A percentile compares a stretch with the other conserved stretches of the same genome.
These are phyloP conservation scores for Lichenostomus cassidix DNA, from an alignment of 2,113 vertebrate species.

Conservation along the genomic window DNA sequence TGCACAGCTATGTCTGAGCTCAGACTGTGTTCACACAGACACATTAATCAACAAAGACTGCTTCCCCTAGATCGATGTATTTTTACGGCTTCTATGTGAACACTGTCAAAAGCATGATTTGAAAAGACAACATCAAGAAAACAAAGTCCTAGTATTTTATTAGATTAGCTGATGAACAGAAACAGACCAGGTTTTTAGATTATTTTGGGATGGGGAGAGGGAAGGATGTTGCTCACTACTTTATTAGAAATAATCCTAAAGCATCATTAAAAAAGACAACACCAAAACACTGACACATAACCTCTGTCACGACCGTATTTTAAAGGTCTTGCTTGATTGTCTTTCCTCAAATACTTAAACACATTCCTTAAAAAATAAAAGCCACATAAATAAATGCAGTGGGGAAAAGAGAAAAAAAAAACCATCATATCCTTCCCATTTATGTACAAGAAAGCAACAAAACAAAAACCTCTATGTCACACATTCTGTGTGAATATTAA, in stretches of 20 bases:
- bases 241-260: not conserved
- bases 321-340: not conserved
- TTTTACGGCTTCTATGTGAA: not conserved
- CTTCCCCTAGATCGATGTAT: not conserved
- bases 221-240: not conserved
- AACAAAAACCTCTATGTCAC: not conserved
- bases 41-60: not conserved
- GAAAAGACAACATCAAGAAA: not conserved
- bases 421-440: accelerated
- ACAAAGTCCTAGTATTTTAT: not conserved
- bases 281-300: not conserved
- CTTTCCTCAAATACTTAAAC: not conserved
- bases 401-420: accelerated
- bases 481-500: not conserved
- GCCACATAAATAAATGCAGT: not conserved
- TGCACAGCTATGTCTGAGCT: not conserved
- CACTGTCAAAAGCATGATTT: not conserved
- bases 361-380: not conserved
- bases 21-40: not conserved
- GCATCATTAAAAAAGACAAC: not conserved
- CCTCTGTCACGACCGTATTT: not conserved
- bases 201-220: not conserved
- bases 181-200: not conserved
- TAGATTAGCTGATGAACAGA: not conserved
- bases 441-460: not conserved